Evolutionary conservation across 2,113 vertebrate genomes (phyloP), one percentile per base, ranked within the genome.

Genomic region (Oryzias curvinotus): DNA sequence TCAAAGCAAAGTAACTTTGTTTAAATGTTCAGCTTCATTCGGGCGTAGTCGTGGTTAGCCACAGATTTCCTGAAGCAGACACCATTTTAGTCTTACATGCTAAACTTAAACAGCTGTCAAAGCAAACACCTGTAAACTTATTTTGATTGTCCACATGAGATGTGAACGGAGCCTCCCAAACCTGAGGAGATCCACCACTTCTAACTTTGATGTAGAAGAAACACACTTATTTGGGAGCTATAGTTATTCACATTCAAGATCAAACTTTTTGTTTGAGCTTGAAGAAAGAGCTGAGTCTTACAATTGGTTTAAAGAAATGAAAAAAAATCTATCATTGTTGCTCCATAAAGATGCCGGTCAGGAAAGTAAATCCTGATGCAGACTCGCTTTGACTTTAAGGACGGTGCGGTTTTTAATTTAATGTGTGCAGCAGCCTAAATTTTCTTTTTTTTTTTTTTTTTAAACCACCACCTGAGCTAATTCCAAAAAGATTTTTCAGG

Each of bases 1-100:
- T 81, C 63, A 80, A 74, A 76, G 80, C 66, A 68, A 60, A 4
- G 49, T 65, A 62, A 48, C 71, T 65, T 54, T 85, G 78, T 83
- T 89, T 36, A 36, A 36, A 81, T 73, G 55, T 80, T 77, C 62
- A 54, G 56, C 46, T 46, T 57, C 50, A 76, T 73, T 81, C 68
- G 52, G 62, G 61, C 82, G 83, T 84, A 72, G 61, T 68, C 87
- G 81, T 73, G 84, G 89, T 75, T 62, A 61, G 51, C 87, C 85
- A 36, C 87, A 71, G 52, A 71, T 48, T 84, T 83, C 81, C 63
- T 63, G 16, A 54, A 54, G 18, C 77, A 81, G 62, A 83, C 71
- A 84, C 63, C 61, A 23, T 70, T 67, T 81, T 70, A 87, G 69
- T 84, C 83, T 85, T 83, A 82, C 72, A 78, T 87, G 79, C 77